phyloP scores from a whole-genome alignment of 92 coral and sea anemone genomes.

The Epizoanthus stellaris region DNA sequence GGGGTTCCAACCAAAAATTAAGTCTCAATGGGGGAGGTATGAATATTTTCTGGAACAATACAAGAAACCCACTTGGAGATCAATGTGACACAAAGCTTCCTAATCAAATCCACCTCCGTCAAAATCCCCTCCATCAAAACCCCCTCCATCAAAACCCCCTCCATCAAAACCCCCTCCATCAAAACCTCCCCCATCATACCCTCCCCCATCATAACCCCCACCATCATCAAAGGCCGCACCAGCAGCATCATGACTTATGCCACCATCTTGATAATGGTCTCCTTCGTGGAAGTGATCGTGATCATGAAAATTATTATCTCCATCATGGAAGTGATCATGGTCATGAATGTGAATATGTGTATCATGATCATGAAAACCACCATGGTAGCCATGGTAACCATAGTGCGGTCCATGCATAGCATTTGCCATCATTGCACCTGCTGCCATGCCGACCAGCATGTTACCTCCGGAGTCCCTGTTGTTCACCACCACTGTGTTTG shows the following conservation, averaged over 20 bases:
- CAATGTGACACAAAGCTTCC: background rate
- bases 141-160: conserved; percentile 56
- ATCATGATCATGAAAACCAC: conserved; percentile 68
- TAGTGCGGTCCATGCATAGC: conserved; percentile 87
- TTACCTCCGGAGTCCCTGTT: conserved; percentile 81
- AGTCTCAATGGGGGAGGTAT: too few relatives aligned
- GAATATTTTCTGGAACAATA: too few relatives aligned
- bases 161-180: conserved; percentile 67
- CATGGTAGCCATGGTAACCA: conserved; percentile 53
- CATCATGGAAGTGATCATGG: conserved; percentile 67
- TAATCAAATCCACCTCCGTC: conserved; percentile 58
- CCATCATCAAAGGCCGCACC: conserved; percentile 76
- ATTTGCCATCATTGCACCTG: conserved; percentile 95
- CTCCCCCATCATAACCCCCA: conserved; percentile 52
- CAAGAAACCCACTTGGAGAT: too few relatives aligned
- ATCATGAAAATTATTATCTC: conserved; percentile 77
- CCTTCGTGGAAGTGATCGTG: conserved; percentile 75
- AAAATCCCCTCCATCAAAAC: conserved; percentile 60
- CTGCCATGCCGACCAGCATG: conserved; percentile 96
- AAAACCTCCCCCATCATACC: conserved; percentile 58
- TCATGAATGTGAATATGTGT: conserved; percentile 69
- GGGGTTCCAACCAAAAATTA: too few relatives aligned
- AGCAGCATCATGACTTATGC: conserved; percentile 58
- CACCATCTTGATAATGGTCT: conserved; percentile 57
- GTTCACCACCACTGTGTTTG: conserved; percentile 85